Percentiles rank a stretch among this genome's conserved stretches.
Conservation (phyloP, 2,113 vertebrate species). For the Odontesthes bonariensis region DNA sequence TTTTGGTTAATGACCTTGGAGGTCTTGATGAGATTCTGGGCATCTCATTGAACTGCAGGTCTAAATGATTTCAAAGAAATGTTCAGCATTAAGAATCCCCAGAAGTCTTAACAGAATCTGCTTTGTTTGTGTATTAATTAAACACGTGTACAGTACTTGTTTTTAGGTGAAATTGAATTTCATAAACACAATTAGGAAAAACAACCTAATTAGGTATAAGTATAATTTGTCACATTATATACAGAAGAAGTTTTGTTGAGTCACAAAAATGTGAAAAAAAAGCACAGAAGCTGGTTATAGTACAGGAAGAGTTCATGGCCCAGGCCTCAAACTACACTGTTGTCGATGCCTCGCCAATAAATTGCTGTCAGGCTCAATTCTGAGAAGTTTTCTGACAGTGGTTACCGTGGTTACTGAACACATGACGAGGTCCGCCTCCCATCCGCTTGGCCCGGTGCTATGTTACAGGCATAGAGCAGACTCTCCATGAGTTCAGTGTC, state of each 20-base stretch:
- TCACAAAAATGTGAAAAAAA: too few species aligned
- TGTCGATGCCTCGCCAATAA: slow-evolving; percentile 19
- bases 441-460: not conserved
- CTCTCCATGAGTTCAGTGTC: slow-evolving; percentile 14
- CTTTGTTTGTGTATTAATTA: not conserved
- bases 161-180: not conserved
- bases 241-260: not conserved
- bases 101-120: not conserved
- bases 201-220: not conserved
- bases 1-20: slow-evolving; percentile 42
- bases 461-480: slow-evolving; percentile 1
- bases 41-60: not conserved
- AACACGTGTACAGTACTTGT: not conserved
- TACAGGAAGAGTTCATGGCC: not conserved
- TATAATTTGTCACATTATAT: not conserved
- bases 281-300: not conserved
- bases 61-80: not conserved
- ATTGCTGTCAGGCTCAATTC: slow-evolving; percentile 32
- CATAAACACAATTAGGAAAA: not conserved
- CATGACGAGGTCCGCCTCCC: slow-evolving; percentile 28
- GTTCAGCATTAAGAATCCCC: slow-evolving; percentile 8
- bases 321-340: slow-evolving; percentile 15
- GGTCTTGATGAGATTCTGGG: slow-evolving; percentile 13
- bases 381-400: slow-evolving; percentile 20
- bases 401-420: slow-evolving; percentile 14